phyloP scores from a whole-genome alignment of 2,888 invertebrate species.

The Drosophila planitibia region DNA sequence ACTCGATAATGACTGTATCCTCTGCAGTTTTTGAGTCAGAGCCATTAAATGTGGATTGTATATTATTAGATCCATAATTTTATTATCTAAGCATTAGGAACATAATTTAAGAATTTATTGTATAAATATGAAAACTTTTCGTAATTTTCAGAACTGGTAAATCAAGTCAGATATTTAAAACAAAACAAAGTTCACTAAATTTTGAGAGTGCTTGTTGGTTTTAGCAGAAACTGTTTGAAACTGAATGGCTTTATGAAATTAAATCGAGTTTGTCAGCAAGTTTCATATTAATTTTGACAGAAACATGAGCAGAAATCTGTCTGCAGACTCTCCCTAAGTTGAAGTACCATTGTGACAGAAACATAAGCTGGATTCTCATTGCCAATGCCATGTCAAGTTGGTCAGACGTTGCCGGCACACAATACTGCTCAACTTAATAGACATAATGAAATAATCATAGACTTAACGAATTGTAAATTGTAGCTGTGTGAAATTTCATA shows the following conservation, averaged over 20 bases:
- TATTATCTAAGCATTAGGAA: too few species aligned
- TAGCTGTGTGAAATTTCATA: slow-evolving; percentile 26
- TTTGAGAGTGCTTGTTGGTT: neutral
- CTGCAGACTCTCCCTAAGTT: neutral
- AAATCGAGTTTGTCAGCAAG: neutral
- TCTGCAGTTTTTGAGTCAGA: neutral
- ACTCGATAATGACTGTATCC: neutral
- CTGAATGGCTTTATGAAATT: neutral
- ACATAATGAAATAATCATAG: slow-evolving; percentile 53
- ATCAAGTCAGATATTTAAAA: neutral
- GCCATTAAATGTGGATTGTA: neutral
- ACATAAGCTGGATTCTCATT: neutral
- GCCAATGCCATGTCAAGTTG: neutral
- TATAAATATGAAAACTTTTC: neutral
- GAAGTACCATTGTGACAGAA: neutral
- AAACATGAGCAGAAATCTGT: neutral
- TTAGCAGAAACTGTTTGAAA: neutral
- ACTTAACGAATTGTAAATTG: slow-evolving; percentile 35
- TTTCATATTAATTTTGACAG: neutral
- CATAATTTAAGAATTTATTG: neutral
- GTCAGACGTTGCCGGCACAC: neutral
- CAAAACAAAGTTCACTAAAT: neutral
- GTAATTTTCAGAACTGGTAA: neutral
- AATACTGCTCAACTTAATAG: slow-evolving; percentile 33
- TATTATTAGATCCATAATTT: neutral